These are phyloP conservation scores for Uromys caudimaculatus DNA, from an alignment of 2,797 vertebrate genomes.

Conservation along the genomic window DNA sequence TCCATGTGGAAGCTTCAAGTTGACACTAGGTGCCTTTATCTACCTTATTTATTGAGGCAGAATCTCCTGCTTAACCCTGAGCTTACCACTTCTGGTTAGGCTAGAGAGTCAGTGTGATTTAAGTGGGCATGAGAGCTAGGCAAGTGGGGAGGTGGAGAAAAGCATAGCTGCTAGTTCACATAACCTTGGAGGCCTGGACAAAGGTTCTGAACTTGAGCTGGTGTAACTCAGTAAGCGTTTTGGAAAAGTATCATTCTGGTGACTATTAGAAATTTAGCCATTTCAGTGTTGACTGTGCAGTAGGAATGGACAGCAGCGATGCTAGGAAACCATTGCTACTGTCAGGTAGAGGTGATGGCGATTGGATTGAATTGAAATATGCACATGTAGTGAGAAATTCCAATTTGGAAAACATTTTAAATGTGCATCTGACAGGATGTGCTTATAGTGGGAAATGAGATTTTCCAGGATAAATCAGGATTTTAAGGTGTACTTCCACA, in stretches of 20 bases:
- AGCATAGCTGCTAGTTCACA: neutral
- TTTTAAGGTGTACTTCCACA: neutral
- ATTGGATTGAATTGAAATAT: neutral
- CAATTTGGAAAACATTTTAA: constrained; percentile 8
- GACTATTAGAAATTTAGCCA: neutral
- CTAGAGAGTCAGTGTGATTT: neutral
- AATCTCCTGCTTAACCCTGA: neutral
- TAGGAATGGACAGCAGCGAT: neutral
- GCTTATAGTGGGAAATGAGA: neutral
- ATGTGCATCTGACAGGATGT: neutral
- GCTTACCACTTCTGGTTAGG: neutral
- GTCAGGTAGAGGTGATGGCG: neutral
- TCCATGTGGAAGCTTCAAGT: neutral
- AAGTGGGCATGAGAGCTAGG: too few species aligned
- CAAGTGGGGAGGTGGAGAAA: neutral
- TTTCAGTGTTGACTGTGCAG: neutral
- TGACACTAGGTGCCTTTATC: neutral
- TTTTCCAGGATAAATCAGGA: neutral
- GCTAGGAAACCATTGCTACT: neutral
- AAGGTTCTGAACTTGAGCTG: neutral
- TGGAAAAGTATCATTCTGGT: neutral
- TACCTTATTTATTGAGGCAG: neutral
- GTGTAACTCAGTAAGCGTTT: neutral
- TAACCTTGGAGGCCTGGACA: neutral
- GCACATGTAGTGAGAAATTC: neutral